Evolutionary conservation across 2,113 vertebrate genomes (phyloP).

Genomic region (Ciconia maguari): DNA sequence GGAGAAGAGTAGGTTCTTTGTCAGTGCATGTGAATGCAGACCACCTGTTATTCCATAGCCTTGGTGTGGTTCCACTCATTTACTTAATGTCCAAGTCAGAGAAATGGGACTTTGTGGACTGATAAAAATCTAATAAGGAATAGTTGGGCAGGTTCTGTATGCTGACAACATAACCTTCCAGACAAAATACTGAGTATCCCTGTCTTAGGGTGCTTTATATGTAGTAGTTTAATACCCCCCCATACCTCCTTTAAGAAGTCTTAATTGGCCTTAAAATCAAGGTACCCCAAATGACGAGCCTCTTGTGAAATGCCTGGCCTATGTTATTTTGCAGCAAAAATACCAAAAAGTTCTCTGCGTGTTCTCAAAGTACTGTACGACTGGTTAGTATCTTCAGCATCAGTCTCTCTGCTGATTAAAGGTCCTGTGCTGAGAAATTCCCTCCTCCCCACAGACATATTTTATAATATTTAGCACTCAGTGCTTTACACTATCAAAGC

Average conservation of each 20-base stretch:
- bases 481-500: conserved; percentile 61
- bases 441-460: background rate
- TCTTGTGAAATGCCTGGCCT: conserved; percentile 23
- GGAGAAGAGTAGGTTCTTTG: background rate
- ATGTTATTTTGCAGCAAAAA: background rate
- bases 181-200: background rate
- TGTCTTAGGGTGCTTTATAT: background rate
- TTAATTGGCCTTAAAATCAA: conserved; percentile 13
- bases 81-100: background rate
- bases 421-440: background rate
- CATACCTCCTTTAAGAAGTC: background rate
- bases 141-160: background rate
- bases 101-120: background rate
- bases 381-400: conserved; percentile 8
- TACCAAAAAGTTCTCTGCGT: background rate
- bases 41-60: background rate
- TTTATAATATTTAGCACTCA: conserved; percentile 53
- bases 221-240: background rate
- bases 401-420: conserved; percentile 19
- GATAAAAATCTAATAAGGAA: conserved; percentile 29
- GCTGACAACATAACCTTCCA: background rate
- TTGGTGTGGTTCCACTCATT: background rate
- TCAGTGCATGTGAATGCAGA: background rate
- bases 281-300: background rate
- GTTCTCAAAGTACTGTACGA: background rate